Evolutionary conservation across 2,113 vertebrate species (phyloP).

Genomic region (Sebastes fasciatus): DNA sequence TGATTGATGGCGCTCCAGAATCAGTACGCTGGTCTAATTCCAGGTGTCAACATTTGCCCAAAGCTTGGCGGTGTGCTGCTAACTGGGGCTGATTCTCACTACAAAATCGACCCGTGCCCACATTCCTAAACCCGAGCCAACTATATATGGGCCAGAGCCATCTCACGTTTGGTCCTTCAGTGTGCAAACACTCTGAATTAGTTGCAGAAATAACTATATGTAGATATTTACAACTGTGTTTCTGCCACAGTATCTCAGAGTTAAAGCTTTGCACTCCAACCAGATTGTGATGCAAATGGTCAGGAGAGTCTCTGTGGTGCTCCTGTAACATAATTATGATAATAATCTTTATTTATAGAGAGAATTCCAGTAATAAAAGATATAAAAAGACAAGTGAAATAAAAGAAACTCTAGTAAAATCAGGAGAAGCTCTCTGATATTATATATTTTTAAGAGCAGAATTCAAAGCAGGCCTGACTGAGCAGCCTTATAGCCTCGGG

Average conservation of each 20-base stretch:
- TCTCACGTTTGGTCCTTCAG: neutral
- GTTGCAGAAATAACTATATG: neutral
- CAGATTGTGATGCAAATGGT: neutral
- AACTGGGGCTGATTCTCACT: neutral
- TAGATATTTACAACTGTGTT: neutral
- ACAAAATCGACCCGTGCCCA: neutral
- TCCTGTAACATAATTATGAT: neutral
- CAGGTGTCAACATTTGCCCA: constrained; percentile 4
- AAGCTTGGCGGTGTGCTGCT: constrained; percentile 6
- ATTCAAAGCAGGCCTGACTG: neutral
- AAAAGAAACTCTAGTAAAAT: neutral
- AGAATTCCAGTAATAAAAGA: no score
- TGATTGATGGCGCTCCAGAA: constrained; percentile 4
- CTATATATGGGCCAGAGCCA: neutral
- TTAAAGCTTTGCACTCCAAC: neutral
- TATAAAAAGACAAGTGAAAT: neutral
- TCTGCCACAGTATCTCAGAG: neutral
- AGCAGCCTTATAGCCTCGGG: neutral
- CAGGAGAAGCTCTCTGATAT: neutral
- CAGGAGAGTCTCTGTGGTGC: no score
- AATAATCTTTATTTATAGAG: no score
- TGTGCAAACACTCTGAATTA: neutral
- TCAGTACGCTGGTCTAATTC: neutral
- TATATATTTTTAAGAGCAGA: neutral
- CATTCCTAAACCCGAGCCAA: neutral